phyloP scores from a whole-genome alignment of 2,888 invertebrate species.

The Agonum fuliginosum region DNA sequence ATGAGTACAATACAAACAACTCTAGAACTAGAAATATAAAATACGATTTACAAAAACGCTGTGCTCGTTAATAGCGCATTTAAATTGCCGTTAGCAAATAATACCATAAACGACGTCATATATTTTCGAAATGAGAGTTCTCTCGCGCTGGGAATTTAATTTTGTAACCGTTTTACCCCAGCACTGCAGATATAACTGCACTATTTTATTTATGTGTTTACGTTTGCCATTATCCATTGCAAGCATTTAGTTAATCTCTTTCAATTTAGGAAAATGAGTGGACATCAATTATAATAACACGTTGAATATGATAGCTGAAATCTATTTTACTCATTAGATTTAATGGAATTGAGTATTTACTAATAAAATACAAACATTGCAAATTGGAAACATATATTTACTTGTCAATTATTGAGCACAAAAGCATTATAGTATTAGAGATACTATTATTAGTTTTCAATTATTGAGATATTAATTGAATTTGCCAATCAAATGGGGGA shows the following conservation, averaged over 20 bases:
- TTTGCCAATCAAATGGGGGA: too few species aligned
- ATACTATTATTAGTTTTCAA: too few species aligned
- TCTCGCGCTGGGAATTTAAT: slow-evolving; percentile 32
- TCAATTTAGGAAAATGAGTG: background rate
- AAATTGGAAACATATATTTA: too few species aligned
- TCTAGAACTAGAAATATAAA: slow-evolving; percentile 7
- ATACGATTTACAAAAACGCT: slow-evolving; percentile 22
- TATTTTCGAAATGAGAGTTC: slow-evolving; percentile 22
- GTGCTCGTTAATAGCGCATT: slow-evolving; percentile 39
- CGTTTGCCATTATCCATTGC: background rate
- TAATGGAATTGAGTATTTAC: too few species aligned
- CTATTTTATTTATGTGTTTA: slow-evolving; percentile 20
- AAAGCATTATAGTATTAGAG: too few species aligned
- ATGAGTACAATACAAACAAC: too few species aligned
- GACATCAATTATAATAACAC: background rate
- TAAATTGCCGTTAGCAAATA: slow-evolving; percentile 44
- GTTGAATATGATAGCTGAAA: too few species aligned
- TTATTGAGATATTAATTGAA: too few species aligned
- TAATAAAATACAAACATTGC: too few species aligned
- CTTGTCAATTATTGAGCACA: too few species aligned
- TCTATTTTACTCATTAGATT: too few species aligned
- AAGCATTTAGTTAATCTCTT: background rate
- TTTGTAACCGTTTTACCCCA: background rate
- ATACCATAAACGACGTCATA: slow-evolving; percentile 35
- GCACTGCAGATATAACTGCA: background rate